Evolutionary conservation across 2,888 invertebrate genomes (phyloP).

Genomic region (Lithosia quadra): DNA sequence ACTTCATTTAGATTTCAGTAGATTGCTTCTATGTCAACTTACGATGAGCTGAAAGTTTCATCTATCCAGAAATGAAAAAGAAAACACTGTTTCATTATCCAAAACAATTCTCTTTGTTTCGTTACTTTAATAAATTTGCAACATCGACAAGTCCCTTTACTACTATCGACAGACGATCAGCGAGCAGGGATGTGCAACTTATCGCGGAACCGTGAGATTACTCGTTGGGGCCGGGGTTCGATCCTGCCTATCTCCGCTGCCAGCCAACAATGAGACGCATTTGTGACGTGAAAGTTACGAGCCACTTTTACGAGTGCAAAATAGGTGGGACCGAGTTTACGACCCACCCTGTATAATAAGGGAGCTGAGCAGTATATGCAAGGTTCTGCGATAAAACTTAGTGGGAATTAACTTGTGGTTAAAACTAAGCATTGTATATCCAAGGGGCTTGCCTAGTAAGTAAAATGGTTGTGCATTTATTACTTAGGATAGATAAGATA

Average conservation of each 20-base stretch:
- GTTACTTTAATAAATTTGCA: not conserved
- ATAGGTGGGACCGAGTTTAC: slow-evolving; percentile 80
- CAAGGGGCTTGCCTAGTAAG: not conserved
- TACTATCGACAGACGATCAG: slow-evolving; percentile 28
- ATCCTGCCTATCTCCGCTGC: slow-evolving; percentile 62
- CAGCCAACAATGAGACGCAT: slow-evolving; percentile 77
- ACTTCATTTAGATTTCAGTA: no score
- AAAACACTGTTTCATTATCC: not conserved
- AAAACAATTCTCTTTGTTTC: not conserved
- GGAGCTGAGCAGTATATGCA: slow-evolving; percentile 57
- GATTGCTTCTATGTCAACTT: no score
- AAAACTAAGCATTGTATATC: slow-evolving; percentile 2
- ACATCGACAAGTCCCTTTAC: slow-evolving; percentile 20
- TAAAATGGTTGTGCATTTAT: slow-evolving; percentile 16
- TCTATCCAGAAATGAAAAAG: not conserved
- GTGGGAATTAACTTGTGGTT: slow-evolving; percentile 24
- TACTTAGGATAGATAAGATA: slow-evolving; percentile 16
- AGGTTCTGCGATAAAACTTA: slow-evolving; percentile 38
- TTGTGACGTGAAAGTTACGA: slow-evolving; percentile 83
- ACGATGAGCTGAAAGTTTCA: not conserved
- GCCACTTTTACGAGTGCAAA: slow-evolving; percentile 83
- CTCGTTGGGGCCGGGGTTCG: slow-evolving; percentile 47
- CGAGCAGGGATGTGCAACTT: slow-evolving; percentile 58
- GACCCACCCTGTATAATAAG: slow-evolving; percentile 78
- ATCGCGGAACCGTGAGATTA: slow-evolving; percentile 66